Base-by-base conservation (phyloP, 2,888 invertebrate species). In the Pediacus dermestoides region DNA sequence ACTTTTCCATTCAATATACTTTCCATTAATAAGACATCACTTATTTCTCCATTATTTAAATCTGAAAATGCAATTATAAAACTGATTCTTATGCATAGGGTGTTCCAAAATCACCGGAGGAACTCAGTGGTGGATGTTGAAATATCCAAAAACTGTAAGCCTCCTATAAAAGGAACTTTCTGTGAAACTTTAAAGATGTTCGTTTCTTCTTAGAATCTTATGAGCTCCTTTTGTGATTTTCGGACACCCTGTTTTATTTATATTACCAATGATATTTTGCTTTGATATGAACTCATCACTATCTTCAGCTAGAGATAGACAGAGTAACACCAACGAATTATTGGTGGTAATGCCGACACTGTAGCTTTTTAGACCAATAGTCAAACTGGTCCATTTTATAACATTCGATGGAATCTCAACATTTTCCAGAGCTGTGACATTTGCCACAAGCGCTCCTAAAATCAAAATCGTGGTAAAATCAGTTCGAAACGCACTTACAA, bases 361-460 rank as follows among this genome's bases (percentile, higher is more conserved):
- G 18, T 49, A 56, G 31, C 48, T 50, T 14, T 10, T 44, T 13
- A 39, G 35, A 11, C 52, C 58, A n/a, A 50, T 32, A 22, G 40
- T 43, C 13, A 59, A 25, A 35, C 50, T 57, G 39, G 48, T 55
- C 60, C 60, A 61, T 42, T 44, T 45, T 14, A 30, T 46, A 3
- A 58, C 48, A 4, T 50, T 48, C 11, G 23, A 36, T 28, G 48
- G 39, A 8, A 53, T 15, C 11, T 48, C 34, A 35, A 55, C 52
- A 25, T 35, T 34, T 28, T 49, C 38, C 37, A 53, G 48, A 13
- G 48, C 27, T 14, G 51, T 46, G 15, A 57, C 43, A 27, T 54
- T 53, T 12, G 38, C 47, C 11, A 61, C 38, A 14, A 46, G 37
- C 8, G 60, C 45, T 43, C 60, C 61, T 61, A 22, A 30, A 56